Base-by-base conservation (phyloP, 2,797 vertebrate species). In the Meda fulgida region DNA sequence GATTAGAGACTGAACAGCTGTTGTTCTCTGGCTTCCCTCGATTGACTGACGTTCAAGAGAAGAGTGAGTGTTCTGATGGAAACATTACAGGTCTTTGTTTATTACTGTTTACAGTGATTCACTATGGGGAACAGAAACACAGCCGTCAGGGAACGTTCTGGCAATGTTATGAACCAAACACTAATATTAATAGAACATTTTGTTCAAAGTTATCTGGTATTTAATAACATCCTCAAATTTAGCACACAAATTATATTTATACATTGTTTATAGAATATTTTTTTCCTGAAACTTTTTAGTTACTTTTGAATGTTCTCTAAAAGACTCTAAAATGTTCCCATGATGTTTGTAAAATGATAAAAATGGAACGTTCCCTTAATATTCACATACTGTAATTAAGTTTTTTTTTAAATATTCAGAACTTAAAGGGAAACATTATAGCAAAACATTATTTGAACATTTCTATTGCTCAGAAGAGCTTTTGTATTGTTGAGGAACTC, bases 1-100 rank as follows among this genome's bases (percentile, higher is more conserved):
- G 88, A 89, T 89, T 89, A 89, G 58, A 87, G 85, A 81, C 31
- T 16, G 71, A 77, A 80, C 81, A 80, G 85, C 48, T 84, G 85
- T 73, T 86, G n/a, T 26, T 26, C 23, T 83, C 26, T 11, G 19
- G 21, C 16, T 55, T 65, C 23, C 29, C 36, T n/a, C 46, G 1
- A 9, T 26, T 8, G 46, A 29, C 29, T n/a, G 38, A 43, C 53
- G 13, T 21, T 34, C 53, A 7, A 23, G 81, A 67, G 31, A 53
- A 40, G 16, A 81, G 31, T 13, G 10, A 53, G 29, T 6, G 70
- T 31, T 48, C 70, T 29, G 11, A 11, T 29, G 5, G 26, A 21
- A 19, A 31, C 46, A 53, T 34, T 31, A 53, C 46, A 53, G 29
- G 3, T 1, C 72, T 53, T 13, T 14, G 72, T 75, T 75, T 53